phyloP scores from a whole-genome alignment of 2,113 vertebrate species.

The Haemorhous mexicanus region DNA sequence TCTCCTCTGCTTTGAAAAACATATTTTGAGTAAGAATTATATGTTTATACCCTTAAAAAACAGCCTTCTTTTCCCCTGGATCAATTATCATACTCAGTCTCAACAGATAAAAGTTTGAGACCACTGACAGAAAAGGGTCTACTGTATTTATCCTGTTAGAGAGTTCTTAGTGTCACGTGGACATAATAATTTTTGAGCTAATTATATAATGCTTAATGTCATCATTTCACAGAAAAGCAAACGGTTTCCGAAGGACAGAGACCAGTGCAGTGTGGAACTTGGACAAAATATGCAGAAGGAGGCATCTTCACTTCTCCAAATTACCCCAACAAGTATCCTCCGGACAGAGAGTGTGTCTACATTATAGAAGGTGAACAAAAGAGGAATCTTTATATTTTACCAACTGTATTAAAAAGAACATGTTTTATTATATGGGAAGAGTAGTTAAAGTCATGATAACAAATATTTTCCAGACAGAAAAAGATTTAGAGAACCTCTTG shows the following conservation, averaged over 20 bases:
- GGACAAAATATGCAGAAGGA: slow-evolving; percentile 96
- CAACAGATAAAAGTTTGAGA: not conserved
- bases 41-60: not conserved
- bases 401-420: not conserved
- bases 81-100: not conserved
- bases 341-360: slow-evolving; percentile 95
- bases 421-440: not conserved
- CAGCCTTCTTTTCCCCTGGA: not conserved
- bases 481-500: not conserved
- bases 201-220: slow-evolving; percentile 1
- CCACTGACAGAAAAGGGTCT: not conserved
- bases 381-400: not conserved
- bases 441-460: not conserved
- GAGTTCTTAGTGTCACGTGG: not conserved
- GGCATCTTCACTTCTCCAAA: slow-evolving; percentile 97
- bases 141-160: not conserved
- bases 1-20: not conserved
- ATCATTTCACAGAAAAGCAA: slow-evolving; percentile 80
- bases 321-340: slow-evolving; percentile 97
- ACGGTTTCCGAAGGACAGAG: slow-evolving; percentile 91
- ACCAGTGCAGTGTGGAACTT: slow-evolving; percentile 93
- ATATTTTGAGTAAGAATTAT: not conserved
- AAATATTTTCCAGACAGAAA: not conserved
- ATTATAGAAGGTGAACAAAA: slow-evolving; percentile 92
- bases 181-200: not conserved